These are phyloP conservation scores for Syrphus vitripennis DNA, from an alignment of 2,888 invertebrate species.

Conservation along the genomic window DNA sequence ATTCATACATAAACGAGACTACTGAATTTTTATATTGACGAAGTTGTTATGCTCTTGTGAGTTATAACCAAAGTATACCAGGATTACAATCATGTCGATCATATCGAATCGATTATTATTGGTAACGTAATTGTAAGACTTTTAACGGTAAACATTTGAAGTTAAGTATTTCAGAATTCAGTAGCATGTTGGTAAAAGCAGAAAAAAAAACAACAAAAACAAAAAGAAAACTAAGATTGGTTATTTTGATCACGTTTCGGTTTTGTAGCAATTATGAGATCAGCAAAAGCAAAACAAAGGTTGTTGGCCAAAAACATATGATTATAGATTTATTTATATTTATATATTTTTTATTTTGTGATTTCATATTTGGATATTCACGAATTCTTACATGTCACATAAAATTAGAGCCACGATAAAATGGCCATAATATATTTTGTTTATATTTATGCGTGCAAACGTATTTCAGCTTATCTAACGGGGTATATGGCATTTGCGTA, in stretches of 20 bases:
- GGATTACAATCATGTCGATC: conserved; percentile 1
- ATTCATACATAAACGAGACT: neutral
- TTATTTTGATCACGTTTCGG: conserved; percentile 59
- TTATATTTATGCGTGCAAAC: too few species aligned
- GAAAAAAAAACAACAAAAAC: too few species aligned
- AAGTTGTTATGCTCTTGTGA: conserved; percentile 4
- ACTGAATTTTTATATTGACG: neutral
- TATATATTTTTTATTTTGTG: neutral
- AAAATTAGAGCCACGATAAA: conserved; percentile 62
- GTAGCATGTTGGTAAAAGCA: neutral
- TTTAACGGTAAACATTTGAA: conserved; percentile 33
- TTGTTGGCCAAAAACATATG: conserved; percentile 53
- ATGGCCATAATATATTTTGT: conserved; percentile 27
- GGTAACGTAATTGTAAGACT: conserved; percentile 31
- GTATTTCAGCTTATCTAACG: conserved; percentile 47
- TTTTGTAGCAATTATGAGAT: conserved; percentile 28
- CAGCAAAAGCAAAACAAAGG: conserved; percentile 8
- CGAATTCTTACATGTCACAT: conserved; percentile 46
- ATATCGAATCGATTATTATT: conserved; percentile 14
- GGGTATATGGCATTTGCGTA: neutral
- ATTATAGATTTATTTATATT: neutral
- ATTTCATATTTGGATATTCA: conserved; percentile 23
- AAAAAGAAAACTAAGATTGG: neutral
- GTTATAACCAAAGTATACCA: neutral
- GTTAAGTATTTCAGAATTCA: conserved; percentile 32